Evolutionary conservation across 2,797 vertebrate genomes (phyloP).

Genomic region (Pantherophis alleghaniensis): DNA sequence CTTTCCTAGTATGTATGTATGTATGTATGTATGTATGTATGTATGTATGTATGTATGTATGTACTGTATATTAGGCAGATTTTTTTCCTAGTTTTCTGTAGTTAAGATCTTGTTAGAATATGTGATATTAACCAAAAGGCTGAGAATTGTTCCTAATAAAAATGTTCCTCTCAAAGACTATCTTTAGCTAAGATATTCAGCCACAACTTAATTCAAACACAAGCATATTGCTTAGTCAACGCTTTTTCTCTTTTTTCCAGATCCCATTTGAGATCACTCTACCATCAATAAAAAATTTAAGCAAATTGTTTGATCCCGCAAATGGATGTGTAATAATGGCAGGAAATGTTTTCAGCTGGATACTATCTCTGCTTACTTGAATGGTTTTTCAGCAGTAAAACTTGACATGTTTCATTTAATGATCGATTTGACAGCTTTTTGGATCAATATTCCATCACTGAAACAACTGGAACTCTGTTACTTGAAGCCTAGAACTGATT

Average conservation of each 20-base stretch:
- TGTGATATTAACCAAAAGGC: not conserved
- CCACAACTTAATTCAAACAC: not conserved
- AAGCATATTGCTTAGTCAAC: not conserved
- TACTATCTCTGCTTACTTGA: conserved; percentile 73
- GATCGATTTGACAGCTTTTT: conserved; percentile 16
- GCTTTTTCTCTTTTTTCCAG: conserved; percentile 58
- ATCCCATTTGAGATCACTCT: conserved; percentile 76
- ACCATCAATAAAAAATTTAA: conserved; percentile 71
- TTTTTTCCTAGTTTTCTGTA: not conserved
- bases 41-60: too few species aligned
- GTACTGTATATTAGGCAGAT: too few species aligned
- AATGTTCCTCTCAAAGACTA: not conserved
- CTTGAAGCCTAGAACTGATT: not conserved
- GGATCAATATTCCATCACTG: not conserved
- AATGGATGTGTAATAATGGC: conserved; percentile 71
- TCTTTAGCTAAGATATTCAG: not conserved
- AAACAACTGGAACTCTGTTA: not conserved
- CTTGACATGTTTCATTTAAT: not conserved
- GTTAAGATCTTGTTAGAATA: not conserved
- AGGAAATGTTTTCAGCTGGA: conserved; percentile 75
- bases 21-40: too few species aligned
- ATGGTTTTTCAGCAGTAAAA: conserved; percentile 27
- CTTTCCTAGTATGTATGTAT: not conserved
- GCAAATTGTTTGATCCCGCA: conserved; percentile 79
- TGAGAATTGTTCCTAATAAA: not conserved